A percentile compares a stretch with the other conserved stretches of the same genome.
Conservation (phyloP, 2,113 vertebrate genomes). For the Serranochromis macrocephalus region DNA sequence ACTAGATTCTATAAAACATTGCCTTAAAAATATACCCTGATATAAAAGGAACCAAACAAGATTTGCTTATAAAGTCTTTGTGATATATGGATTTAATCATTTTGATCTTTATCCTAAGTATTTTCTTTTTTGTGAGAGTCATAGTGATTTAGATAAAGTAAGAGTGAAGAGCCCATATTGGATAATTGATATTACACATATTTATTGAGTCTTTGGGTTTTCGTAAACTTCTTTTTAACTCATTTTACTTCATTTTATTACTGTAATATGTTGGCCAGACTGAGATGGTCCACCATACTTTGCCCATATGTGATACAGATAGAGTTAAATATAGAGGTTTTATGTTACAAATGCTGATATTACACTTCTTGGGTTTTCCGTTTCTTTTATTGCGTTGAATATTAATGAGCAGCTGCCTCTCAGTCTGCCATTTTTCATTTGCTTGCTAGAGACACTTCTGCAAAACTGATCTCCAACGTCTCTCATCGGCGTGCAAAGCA, state of each 20-base stretch:
- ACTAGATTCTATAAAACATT: slow-evolving; percentile 22
- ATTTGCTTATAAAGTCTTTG: background rate
- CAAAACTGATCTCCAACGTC: background rate
- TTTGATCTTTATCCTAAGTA: background rate
- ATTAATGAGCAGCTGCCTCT: background rate
- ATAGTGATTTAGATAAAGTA: background rate
- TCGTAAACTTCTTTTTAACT: background rate
- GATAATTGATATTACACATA: background rate
- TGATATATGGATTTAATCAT: background rate
- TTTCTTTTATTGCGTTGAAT: background rate
- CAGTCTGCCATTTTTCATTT: background rate
- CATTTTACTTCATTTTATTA: background rate
- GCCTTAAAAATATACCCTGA: slow-evolving; percentile 10
- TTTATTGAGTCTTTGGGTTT: background rate
- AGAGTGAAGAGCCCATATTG: background rate
- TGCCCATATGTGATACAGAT: background rate
- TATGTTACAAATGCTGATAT: background rate
- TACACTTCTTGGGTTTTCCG: background rate
- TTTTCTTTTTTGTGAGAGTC: background rate
- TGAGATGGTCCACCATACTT: background rate
- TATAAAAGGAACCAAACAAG: background rate
- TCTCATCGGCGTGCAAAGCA: background rate
- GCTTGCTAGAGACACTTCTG: background rate
- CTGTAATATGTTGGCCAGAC: background rate
- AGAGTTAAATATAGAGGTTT: background rate